These are phyloP conservation scores for Nasonia giraulti DNA, from an alignment of 1,140 invertebrate genomes.

Conservation along the genomic window DNA sequence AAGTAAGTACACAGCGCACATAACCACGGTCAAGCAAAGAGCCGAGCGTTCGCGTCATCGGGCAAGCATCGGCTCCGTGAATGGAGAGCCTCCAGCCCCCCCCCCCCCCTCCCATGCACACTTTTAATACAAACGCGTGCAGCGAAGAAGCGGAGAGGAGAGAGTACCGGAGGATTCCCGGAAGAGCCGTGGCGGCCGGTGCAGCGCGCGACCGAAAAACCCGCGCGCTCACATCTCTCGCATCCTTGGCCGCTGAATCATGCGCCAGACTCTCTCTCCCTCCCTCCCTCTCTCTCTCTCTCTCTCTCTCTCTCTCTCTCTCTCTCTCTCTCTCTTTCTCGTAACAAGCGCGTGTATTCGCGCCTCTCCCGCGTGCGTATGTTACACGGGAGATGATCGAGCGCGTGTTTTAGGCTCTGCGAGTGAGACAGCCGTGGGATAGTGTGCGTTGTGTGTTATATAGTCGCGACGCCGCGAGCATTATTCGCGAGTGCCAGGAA, in stretches of 20 bases:
- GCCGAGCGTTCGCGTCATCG: background rate
- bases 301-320: background rate
- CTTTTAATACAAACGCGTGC: background rate
- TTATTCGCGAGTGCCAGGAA: too few relatives aligned
- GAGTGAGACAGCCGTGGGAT: too few relatives aligned
- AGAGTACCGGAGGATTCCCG: constrained; percentile 22
- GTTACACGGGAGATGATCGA: background rate
- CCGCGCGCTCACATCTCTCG: constrained; percentile 15
- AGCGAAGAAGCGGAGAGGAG: background rate
- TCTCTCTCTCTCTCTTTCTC: background rate
- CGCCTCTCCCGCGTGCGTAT: background rate
- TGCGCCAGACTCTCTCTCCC: background rate
- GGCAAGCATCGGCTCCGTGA: background rate
- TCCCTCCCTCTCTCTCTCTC: background rate
- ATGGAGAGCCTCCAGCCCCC: background rate
- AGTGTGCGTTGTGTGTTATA: too few relatives aligned
- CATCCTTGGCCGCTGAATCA: constrained; percentile 46
- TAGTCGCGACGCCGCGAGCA: too few relatives aligned
- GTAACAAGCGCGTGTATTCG: background rate
- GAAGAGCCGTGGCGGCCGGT: background rate
- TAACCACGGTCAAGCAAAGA: background rate
- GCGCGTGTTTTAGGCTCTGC: background rate
- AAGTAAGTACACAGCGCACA: background rate
- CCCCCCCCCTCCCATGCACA: background rate
- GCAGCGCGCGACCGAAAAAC: background rate